Conservation (phyloP, 2,113 vertebrate species). For the Serilophus lunatus region DNA sequence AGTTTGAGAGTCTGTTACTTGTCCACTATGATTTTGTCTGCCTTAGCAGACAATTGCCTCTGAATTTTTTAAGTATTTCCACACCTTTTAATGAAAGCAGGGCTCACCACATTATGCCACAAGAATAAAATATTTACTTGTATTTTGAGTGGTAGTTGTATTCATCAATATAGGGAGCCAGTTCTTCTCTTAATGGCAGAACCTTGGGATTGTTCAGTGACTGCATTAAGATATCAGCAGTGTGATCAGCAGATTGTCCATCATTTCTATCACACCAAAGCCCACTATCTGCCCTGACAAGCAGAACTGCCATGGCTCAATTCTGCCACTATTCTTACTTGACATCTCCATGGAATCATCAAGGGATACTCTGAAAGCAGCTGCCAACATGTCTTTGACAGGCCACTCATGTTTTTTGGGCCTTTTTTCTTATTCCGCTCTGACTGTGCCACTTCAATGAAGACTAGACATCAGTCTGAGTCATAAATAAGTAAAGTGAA, state of each 20-base stretch:
- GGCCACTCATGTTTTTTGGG: background rate
- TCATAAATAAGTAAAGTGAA: background rate
- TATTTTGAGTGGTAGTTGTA: background rate
- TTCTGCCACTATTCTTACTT: conserved; percentile 4
- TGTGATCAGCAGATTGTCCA: background rate
- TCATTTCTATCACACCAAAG: background rate
- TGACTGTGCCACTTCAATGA: background rate
- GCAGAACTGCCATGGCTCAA: conserved; percentile 15
- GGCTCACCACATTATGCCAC: background rate
- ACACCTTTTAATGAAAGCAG: background rate
- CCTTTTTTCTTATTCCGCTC: background rate
- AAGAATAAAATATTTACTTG: background rate
- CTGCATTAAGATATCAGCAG: background rate
- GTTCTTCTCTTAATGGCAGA: background rate
- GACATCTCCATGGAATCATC: background rate
- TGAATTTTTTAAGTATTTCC: background rate
- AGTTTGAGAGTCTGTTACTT: background rate
- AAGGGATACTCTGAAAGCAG: conserved; percentile 9
- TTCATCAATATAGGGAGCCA: background rate
- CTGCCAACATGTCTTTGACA: conserved; percentile 9
- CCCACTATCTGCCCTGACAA: conserved; percentile 2
- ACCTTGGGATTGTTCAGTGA: background rate
- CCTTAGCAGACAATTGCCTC: background rate
- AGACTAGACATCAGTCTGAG: background rate
- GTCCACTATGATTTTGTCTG: background rate